These are phyloP conservation scores for Heliothis peltigera DNA, from an alignment of 2,888 invertebrate species.

Conservation along the genomic window DNA sequence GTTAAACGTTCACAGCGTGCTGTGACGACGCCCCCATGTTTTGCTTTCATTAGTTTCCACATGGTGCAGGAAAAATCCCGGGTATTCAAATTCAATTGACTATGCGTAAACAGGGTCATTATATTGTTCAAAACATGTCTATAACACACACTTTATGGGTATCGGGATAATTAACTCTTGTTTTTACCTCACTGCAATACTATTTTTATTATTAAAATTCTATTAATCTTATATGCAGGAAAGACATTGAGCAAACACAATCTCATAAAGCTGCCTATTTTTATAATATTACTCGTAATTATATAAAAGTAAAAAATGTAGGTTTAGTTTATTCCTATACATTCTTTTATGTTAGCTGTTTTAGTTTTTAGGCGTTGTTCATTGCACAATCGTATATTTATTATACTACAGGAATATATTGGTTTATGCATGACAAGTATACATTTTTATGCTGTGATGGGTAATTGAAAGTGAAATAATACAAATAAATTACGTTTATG, in stretches of 20 bases:
- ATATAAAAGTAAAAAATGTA: constrained; percentile 61
- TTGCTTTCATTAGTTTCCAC: constrained; percentile 1
- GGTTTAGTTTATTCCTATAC: constrained; percentile 32
- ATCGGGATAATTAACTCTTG: constrained; percentile 1
- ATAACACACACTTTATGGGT: constrained; percentile 10
- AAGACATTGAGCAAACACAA: constrained; percentile 51
- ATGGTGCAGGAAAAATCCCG: constrained; percentile 8
- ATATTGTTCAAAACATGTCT: constrained; percentile 14
- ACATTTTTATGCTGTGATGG: constrained; percentile 5
- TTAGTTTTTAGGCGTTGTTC: constrained; percentile 17
- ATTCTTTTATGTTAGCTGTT: constrained; percentile 19
- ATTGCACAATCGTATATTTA: constrained; percentile 33
- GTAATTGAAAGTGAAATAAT: constrained; percentile 25
- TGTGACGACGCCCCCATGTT: constrained; percentile 15
- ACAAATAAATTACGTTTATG: background rate
- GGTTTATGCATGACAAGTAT: constrained; percentile 16
- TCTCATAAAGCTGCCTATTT: constrained; percentile 51
- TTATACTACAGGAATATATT: constrained; percentile 40
- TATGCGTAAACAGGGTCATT: constrained; percentile 12
- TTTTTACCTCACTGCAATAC: constrained; percentile 6
- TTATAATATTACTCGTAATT: constrained; percentile 20
- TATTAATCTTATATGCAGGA: constrained; percentile 28
- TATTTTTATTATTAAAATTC: constrained; percentile 30
- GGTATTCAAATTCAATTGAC: constrained; percentile 4
- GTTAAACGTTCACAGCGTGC: constrained; percentile 26